These are phyloP conservation scores for Babylonia areolata DNA, from an alignment of 1,140 invertebrate species.

Conservation along the genomic window DNA sequence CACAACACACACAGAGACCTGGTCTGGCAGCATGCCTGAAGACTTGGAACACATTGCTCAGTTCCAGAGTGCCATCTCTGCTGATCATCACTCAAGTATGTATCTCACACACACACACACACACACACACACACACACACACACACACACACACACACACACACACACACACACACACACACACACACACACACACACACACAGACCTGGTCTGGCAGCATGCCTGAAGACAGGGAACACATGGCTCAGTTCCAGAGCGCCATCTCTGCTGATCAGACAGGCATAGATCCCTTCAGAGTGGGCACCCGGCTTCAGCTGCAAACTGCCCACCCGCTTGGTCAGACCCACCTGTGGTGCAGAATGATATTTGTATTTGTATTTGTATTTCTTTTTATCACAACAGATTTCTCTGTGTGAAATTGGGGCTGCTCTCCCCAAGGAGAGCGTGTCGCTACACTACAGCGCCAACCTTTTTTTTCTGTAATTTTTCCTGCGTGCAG, in stretches of 20 bases:
- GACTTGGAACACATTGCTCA: too few species aligned
- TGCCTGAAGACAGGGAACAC: slow-evolving; percentile 38
- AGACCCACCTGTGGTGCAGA: slow-evolving; percentile 29
- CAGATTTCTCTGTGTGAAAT: too few species aligned
- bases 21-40: neutral
- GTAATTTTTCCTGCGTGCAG: too few species aligned
- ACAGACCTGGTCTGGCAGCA: neutral
- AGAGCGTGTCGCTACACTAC: too few species aligned
- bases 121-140: neutral
- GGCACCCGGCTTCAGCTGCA: slow-evolving; percentile 8
- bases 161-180: neutral
- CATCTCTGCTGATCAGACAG: slow-evolving; percentile 44
- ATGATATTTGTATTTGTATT: too few species aligned
- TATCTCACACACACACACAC: neutral
- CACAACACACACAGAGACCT: slow-evolving; percentile 1
- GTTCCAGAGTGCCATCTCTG: too few species aligned
- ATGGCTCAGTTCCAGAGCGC: slow-evolving; percentile 32
- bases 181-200: neutral
- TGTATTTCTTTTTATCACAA: too few species aligned
- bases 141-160: neutral
- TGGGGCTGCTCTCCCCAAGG: too few species aligned
- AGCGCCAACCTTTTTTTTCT: too few species aligned
- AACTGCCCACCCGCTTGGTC: neutral
- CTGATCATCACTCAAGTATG: too few species aligned
- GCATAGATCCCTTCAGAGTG: slow-evolving; percentile 35